Evolutionary conservation across 2,888 invertebrate genomes (phyloP).

Genomic region (Agapetus fuscipes): DNA sequence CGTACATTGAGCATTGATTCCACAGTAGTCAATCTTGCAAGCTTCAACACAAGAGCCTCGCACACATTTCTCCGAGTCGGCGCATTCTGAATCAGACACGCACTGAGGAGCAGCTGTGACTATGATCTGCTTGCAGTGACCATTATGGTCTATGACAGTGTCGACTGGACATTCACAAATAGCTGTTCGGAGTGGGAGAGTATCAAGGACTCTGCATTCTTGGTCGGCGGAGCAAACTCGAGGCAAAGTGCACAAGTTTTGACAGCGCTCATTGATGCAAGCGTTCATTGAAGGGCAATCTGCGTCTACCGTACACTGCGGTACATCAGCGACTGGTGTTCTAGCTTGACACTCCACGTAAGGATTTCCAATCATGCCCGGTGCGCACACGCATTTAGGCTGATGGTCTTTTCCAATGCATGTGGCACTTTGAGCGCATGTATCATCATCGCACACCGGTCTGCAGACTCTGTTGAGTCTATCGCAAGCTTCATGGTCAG

Average conservation of each 20-base stretch:
- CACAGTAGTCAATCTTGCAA: conserved; percentile 68
- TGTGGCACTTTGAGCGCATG: conserved; percentile 69
- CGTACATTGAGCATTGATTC: conserved; percentile 73
- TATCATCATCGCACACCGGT: conserved; percentile 71
- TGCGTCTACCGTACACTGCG: conserved; percentile 64
- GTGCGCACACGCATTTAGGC: conserved; percentile 65
- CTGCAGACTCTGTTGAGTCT: conserved; percentile 73
- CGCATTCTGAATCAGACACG: conserved; percentile 64
- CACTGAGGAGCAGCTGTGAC: conserved; percentile 52
- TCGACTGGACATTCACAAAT: conserved; percentile 82
- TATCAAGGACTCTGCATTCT: conserved; percentile 68
- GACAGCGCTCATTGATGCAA: conserved; percentile 67
- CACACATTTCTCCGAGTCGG: conserved; percentile 62
- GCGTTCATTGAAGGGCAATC: conserved; percentile 68
- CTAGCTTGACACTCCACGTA: conserved; percentile 56
- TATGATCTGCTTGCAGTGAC: conserved; percentile 58
- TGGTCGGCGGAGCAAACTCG: conserved; percentile 70
- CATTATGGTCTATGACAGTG: conserved; percentile 62
- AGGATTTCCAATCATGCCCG: conserved; percentile 71
- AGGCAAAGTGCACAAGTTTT: conserved; percentile 64
- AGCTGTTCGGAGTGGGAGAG: conserved; percentile 70
- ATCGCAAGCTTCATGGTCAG: conserved; percentile 75
- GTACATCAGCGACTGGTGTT: conserved; percentile 29
- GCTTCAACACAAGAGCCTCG: conserved; percentile 69
- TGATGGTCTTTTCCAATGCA: conserved; percentile 69